Conservation (phyloP, 1,140 invertebrate species). For the Listronotus bonariensis region DNA sequence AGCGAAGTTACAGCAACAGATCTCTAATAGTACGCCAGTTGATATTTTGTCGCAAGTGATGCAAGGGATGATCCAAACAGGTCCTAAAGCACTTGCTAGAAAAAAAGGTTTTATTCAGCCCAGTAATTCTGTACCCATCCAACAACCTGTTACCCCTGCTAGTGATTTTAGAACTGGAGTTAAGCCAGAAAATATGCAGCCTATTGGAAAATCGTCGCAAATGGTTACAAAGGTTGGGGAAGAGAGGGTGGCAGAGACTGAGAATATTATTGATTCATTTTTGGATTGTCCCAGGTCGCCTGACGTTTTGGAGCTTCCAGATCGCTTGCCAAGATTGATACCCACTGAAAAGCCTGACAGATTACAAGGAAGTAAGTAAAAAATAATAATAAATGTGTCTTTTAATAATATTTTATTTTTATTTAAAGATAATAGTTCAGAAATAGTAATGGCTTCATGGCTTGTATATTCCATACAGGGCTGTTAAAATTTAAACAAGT, state of each 20-base stretch:
- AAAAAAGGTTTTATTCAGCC: neutral
- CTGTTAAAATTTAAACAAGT: too few species aligned
- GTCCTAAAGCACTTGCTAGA: constrained; percentile 8
- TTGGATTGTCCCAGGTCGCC: constrained; percentile 34
- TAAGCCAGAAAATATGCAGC: neutral
- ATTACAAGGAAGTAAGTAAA: constrained; percentile 30
- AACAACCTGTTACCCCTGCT: constrained; percentile 1
- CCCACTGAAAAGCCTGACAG: constrained; percentile 30
- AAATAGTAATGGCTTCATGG: too few species aligned
- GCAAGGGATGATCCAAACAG: constrained; percentile 20
- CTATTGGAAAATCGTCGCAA: neutral
- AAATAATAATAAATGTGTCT: neutral
- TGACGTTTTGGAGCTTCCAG: constrained; percentile 12
- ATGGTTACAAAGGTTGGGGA: neutral
- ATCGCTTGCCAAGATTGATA: constrained; percentile 31
- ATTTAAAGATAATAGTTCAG: too few species aligned
- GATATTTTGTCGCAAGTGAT: constrained; percentile 26
- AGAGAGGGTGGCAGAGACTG: neutral
- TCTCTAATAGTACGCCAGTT: neutral
- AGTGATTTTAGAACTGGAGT: neutral
- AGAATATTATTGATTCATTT: constrained; percentile 1
- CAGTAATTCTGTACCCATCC: neutral
- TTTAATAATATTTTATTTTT: too few species aligned
- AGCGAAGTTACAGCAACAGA: neutral
- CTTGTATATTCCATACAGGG: too few species aligned